Evolutionary conservation across 2,797 vertebrate species (phyloP).

Genomic region (Diceros bicornis): DNA sequence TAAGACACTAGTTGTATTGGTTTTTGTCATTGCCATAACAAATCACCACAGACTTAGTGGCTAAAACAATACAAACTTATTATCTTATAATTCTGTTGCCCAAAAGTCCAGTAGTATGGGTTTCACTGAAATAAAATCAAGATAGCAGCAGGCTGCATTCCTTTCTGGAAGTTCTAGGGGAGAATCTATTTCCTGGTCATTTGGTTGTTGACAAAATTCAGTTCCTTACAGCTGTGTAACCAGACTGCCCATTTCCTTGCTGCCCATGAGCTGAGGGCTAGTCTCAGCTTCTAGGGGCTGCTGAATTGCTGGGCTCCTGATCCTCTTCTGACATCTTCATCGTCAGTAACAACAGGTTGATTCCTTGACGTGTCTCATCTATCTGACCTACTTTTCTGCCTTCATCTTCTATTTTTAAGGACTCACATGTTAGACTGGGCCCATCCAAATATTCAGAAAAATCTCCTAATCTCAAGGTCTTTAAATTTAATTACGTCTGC

Average conservation of each 20-base stretch:
- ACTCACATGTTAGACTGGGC: neutral
- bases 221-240: neutral
- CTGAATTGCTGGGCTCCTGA: neutral
- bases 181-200: neutral
- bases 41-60: neutral
- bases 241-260: neutral
- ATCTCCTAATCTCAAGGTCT: neutral
- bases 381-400: neutral
- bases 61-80: neutral
- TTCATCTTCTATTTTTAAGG: neutral
- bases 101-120: neutral
- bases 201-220: neutral
- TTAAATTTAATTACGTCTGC: neutral
- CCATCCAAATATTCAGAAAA: neutral
- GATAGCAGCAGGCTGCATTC: neutral
- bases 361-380: neutral
- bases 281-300: neutral
- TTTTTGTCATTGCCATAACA: neutral
- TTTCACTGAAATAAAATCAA: neutral
- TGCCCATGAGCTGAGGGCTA: neutral
- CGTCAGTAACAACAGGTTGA: accelerated
- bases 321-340: neutral
- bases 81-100: neutral
- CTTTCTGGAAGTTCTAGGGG: neutral
- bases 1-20: neutral